These are phyloP conservation scores for Rhopalosiphum padi DNA, from an alignment of 1,140 invertebrate genomes.

Conservation along the genomic window DNA sequence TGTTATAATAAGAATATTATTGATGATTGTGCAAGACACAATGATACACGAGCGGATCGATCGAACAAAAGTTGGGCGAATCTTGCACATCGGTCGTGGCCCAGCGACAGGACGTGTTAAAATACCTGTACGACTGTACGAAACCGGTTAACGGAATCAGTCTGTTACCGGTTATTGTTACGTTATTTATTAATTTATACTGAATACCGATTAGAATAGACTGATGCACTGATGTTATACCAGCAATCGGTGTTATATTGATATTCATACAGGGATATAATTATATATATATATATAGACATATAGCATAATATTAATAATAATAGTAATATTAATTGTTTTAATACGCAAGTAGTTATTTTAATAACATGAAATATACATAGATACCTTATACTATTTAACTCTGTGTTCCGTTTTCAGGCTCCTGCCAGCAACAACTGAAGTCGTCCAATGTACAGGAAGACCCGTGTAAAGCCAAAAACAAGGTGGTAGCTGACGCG, in stretches of 20 bases:
- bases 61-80: not conserved
- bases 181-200: not conserved
- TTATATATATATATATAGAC: not conserved
- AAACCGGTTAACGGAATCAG: not conserved
- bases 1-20: not conserved
- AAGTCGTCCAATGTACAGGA: slow-evolving; percentile 60
- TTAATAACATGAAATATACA: too few relatives aligned
- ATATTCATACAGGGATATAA: not conserved
- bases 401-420: not conserved
- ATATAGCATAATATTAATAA: too few relatives aligned
- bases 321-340: not conserved
- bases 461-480: slow-evolving; percentile 62
- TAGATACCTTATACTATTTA: not conserved
- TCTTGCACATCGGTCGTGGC: not conserved
- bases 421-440: slow-evolving; percentile 57
- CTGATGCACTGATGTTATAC: not conserved
- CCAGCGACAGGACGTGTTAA: not conserved
- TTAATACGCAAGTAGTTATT: not conserved
- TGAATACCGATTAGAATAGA: not conserved
- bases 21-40: not conserved
- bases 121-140: too few relatives aligned
- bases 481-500: slow-evolving; percentile 74
- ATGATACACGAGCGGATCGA: not conserved
- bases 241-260: not conserved
- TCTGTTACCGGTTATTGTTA: not conserved